A percentile compares a stretch with the other conserved stretches of the same genome.
Evolutionary conservation across 2,888 invertebrate species (phyloP).

Genomic region (Terebella lapidaria): DNA sequence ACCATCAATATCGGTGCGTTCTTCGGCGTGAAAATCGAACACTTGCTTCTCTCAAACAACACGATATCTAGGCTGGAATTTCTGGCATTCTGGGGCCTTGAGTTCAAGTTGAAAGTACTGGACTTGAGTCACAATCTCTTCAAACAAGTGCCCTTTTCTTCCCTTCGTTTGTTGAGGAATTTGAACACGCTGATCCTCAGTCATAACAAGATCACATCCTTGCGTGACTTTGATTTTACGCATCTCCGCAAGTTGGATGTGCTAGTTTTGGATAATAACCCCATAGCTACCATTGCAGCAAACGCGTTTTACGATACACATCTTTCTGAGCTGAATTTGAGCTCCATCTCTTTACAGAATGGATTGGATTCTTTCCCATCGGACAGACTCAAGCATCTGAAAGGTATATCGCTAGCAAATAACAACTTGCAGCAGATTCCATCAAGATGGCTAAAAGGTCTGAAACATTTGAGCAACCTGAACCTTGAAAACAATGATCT

Average conservation of each 20-base stretch:
- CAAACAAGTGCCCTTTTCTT: conserved; percentile 17
- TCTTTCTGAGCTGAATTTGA: conserved; percentile 16
- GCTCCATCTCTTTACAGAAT: conserved; percentile 10
- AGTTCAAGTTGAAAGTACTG: conserved; percentile 20
- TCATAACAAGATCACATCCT: conserved; percentile 17
- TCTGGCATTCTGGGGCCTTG: conserved; percentile 28
- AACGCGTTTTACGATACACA: conserved; percentile 19
- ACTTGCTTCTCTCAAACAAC: conserved; percentile 24
- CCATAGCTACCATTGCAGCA: conserved; percentile 13
- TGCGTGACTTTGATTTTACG: conserved; percentile 15
- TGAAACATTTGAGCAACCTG: conserved; percentile 12
- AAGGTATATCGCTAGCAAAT: conserved; percentile 13
- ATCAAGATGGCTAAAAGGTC: conserved; percentile 14
- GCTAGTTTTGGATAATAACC: conserved; percentile 24
- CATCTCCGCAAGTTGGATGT: conserved; percentile 19
- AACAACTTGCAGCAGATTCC: conserved; percentile 17
- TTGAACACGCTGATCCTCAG: conserved; percentile 19
- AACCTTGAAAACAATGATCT: conserved; percentile 20
- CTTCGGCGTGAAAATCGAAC: conserved; percentile 23
- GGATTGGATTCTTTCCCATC: conserved; percentile 20
- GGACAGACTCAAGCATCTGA: conserved; percentile 12
- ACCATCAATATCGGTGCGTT: conserved; percentile 21
- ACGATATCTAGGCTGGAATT: conserved; percentile 11
- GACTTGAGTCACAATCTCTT: conserved; percentile 24
- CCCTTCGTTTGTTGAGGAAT: conserved; percentile 20